Conservation (phyloP, 1,140 invertebrate species). For the Drosophila nigromelanica region DNA sequence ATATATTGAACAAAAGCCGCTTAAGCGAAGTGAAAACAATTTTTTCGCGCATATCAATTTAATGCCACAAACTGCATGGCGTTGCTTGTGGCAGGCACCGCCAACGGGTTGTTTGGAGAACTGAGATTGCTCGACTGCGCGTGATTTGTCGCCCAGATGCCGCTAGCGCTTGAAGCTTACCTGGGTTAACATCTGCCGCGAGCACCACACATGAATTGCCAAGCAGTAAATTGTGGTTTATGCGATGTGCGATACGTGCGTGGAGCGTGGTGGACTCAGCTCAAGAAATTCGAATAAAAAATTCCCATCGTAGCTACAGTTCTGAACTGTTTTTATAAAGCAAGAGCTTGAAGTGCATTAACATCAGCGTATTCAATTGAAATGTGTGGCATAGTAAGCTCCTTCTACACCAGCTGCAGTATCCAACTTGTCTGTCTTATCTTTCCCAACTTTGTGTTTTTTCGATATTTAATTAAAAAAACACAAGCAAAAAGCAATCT, state of each 20-base stretch:
- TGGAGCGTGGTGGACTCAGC: background rate
- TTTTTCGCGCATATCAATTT: constrained; percentile 66
- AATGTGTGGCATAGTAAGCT: constrained; percentile 18
- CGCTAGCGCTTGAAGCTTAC: constrained; percentile 9
- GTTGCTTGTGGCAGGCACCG: background rate
- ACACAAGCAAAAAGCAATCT: constrained; percentile 1
- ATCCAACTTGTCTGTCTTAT: constrained; percentile 11
- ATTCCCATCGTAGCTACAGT: constrained; percentile 19
- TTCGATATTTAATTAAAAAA: constrained; percentile 58
- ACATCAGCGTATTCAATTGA: constrained; percentile 33
- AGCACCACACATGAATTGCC: constrained; percentile 21
- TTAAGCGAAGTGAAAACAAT: constrained; percentile 48
- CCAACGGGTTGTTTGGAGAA: constrained; percentile 12
- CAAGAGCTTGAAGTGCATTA: constrained; percentile 57
- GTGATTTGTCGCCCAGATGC: constrained; percentile 53
- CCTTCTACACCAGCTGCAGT: constrained; percentile 24
- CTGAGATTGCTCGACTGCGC: constrained; percentile 31
- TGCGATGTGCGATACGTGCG: constrained; percentile 57
- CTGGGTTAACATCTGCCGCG: constrained; percentile 3
- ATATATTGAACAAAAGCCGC: constrained; percentile 42
- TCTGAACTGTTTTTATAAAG: constrained; percentile 42
- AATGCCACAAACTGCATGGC: constrained; percentile 20
- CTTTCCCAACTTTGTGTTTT: background rate
- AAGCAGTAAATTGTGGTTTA: constrained; percentile 65
- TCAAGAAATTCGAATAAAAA: background rate